Evolutionary conservation across 2,113 vertebrate genomes (phyloP), one percentile per base, ranked within the genome.

Genomic region (Hiodon alosoides): DNA sequence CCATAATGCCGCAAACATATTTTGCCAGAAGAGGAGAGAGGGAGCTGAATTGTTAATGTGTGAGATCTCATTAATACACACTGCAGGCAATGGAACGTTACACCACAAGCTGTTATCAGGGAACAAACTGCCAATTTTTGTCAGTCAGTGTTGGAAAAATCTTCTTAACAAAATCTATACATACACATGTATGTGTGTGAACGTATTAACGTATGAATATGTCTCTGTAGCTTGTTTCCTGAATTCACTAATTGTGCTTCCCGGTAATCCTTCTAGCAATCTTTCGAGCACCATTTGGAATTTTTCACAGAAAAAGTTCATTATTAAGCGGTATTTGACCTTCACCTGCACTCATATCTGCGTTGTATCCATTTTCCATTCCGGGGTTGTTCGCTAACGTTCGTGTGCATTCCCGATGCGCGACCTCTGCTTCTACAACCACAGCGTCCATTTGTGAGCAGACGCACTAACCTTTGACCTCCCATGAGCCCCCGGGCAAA

Each of bases 21-120:
- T 5, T 58, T 4, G 47, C 46, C 57, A 61, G 59, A 59, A 76
- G 31, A 7, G 31, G 73, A 60, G 50, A 54, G 67, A 48, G 31
- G 48, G 31, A 60, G 31, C 13, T 48, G 7, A 67, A 48, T 8
- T 51, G 11, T 55, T 67, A 71, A 74, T 70, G 60, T 55, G 53
- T 50, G 54, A 69, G 73, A 73, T 31, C 59, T 66, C 47, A 14
- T 70, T 73, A 54, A 53, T 54, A 46, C 14, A 51, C 17, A 70
- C 66, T n/a, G 10, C 59, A 79, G 71, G 47, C 72, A 68, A 50
- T 62, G 69, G 17, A 2, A 61, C 47, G n/a, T 3, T 64, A 55
- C 67, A 16, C 5, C 46, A 60, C 65, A 52, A 71, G 65, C 48
- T 47, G 54, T 51, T 8, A 52, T 6, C 55, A 55, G 9, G 17